Evolutionary conservation across 2,113 vertebrate genomes (phyloP), one percentile per base, ranked within the genome.

Genomic region (Morone saxatilis): DNA sequence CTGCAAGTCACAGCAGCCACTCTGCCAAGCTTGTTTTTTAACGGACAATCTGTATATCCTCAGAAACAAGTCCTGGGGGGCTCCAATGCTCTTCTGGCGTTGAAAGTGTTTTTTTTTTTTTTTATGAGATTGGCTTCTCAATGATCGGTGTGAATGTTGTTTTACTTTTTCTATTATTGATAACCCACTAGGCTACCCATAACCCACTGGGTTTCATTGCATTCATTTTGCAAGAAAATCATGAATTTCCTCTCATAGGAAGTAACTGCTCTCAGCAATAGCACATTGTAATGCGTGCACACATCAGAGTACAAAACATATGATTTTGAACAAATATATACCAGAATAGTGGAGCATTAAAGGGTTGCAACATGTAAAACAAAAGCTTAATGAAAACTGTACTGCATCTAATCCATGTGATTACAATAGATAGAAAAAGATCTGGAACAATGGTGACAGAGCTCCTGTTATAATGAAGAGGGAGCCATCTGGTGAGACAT

Each of bases 401-500:
- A 2, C 60, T 10, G 45, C 47, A 36, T 76, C 53, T 56, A 43
- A 79, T 60, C 41, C 17, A 17, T 45, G 71, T 57, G 25, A 59
- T 71, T 59, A 36, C 40, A 72, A 54, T 7, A 16, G 31, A 51
- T 2, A 20, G 40, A 80, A 38, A 61, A 51, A n/a, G 7, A 16
- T 38, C 1, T 59, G 65, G 63, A 31, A 59, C 66, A 65, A 43
- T 4, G 66, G 72, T 68, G 78, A 85, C 41, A 76, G 66, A 9
- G 45, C 31, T 38, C 11, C 36, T 72, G 57, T 63, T 80, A 17
- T 54, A 82, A 71, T 60, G 4, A 40, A 71, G 59, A 66, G 69
- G 61, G 71, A 77, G 50, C 83, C 90, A 88, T 83, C 85, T 91
- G 90, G 89, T 76, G 78, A 84, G 67, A 65, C 59, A 14, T 40